Evolutionary conservation across 1,140 invertebrate species (phyloP).

Genomic region (Papilio dardanus): DNA sequence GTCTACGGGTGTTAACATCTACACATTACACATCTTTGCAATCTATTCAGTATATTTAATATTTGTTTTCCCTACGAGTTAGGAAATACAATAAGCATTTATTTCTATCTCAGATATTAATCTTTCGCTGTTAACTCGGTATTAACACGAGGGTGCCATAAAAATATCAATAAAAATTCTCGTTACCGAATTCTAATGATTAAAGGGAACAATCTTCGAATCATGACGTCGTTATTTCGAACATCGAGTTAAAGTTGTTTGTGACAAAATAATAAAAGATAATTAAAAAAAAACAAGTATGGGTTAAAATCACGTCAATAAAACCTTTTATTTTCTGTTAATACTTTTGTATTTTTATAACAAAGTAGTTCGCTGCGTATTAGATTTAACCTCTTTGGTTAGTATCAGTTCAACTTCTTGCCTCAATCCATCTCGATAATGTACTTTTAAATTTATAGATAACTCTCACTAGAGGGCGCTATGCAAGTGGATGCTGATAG

Average conservation of each 20-base stretch:
- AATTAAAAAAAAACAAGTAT: too few species aligned
- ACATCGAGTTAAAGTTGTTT: neutral
- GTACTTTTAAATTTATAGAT: neutral
- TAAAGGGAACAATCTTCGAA: neutral
- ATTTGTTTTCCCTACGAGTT: neutral
- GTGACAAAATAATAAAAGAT: too few species aligned
- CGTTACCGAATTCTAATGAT: neutral
- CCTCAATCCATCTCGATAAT: neutral
- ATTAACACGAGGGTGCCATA: neutral
- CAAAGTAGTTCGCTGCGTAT: neutral
- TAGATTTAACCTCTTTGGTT: neutral
- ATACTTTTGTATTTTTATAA: neutral
- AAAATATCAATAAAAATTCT: constrained; percentile 1
- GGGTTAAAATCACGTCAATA: too few species aligned
- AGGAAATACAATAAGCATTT: neutral
- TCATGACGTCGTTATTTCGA: neutral
- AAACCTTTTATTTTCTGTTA: neutral
- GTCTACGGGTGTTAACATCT: too few species aligned
- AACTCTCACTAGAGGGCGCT: too few species aligned
- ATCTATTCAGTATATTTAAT: neutral
- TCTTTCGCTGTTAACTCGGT: neutral
- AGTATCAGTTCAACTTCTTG: neutral
- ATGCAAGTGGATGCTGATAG: neutral
- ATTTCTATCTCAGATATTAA: neutral
- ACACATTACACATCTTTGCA: too few species aligned